These are phyloP conservation scores for Elegia similella DNA, from an alignment of 2,888 invertebrate genomes.

Conservation along the genomic window DNA sequence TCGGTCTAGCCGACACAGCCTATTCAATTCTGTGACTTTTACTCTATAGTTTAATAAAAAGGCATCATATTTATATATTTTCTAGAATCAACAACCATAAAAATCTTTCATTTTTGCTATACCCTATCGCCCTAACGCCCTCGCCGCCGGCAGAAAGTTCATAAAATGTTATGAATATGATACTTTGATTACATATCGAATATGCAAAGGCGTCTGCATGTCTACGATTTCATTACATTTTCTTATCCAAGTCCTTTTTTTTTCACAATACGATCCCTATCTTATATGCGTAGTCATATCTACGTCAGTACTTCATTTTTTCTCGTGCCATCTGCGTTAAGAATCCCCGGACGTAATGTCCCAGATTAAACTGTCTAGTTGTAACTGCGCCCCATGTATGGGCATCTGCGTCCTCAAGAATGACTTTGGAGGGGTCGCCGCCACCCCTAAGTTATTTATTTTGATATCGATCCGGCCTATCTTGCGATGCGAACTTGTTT, in stretches of 20 bases:
- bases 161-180: constrained; percentile 4
- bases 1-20: too few relatives aligned
- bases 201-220: not conserved
- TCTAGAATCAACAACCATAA: not conserved
- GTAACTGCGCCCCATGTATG: constrained; percentile 47
- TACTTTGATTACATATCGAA: not conserved
- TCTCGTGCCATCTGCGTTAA: constrained; percentile 9
- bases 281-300: not conserved
- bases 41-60: not conserved
- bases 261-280: not conserved
- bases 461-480: constrained; percentile 61
- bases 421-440: constrained; percentile 47
- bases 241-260: not conserved
- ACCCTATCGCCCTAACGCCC: too few relatives aligned
- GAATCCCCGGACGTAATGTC: constrained; percentile 28
- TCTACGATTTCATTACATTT: constrained; percentile 5
- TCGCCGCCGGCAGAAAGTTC: not conserved
- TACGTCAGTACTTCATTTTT: not conserved
- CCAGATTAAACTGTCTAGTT: constrained; percentile 49
- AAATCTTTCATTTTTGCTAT: not conserved
- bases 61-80: not conserved
- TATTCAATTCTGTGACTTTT: too few relatives aligned
- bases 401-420: constrained; percentile 66
- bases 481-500: constrained; percentile 43
- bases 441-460: constrained; percentile 65